Evolutionary conservation across 37 sponge, comb jelly and placozoan genomes (phyloP).

Genomic region (Cliona cf. orientalis): DNA sequence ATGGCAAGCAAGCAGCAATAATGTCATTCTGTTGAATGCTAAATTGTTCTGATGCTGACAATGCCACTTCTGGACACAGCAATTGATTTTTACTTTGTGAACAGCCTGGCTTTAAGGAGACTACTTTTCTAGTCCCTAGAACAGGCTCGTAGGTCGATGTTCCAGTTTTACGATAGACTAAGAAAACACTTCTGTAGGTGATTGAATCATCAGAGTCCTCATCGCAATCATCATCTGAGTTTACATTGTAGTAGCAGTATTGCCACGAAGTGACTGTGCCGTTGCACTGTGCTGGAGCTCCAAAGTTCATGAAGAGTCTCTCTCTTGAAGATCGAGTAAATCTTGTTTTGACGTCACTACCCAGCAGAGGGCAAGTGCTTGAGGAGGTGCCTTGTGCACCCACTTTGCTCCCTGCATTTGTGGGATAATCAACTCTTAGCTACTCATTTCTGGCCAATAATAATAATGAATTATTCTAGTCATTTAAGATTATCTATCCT

Average conservation of each 20-base stretch:
- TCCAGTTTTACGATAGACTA: neutral
- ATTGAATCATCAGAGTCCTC: too few species aligned
- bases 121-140: neutral
- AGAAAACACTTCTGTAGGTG: neutral
- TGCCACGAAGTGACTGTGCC: constrained; percentile 1
- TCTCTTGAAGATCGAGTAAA: neutral
- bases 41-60: neutral
- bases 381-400: too few species aligned
- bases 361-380: too few species aligned
- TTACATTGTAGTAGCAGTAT: constrained; percentile 27
- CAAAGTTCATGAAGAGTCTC: neutral
- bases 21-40: constrained; percentile 4
- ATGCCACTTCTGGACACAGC: neutral
- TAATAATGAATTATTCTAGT: too few species aligned
- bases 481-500: too few species aligned
- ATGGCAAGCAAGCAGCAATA: neutral
- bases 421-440: too few species aligned
- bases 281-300: neutral
- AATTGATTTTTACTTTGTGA: neutral
- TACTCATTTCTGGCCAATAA: too few species aligned
- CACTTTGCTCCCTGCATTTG: too few species aligned
- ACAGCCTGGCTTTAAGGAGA: neutral
- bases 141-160: neutral
- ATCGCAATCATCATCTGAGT: too few species aligned
- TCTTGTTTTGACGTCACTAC: too few species aligned